Evolutionary conservation across 2,888 invertebrate genomes (phyloP).

Genomic region (Ametastegia equiseti): DNA sequence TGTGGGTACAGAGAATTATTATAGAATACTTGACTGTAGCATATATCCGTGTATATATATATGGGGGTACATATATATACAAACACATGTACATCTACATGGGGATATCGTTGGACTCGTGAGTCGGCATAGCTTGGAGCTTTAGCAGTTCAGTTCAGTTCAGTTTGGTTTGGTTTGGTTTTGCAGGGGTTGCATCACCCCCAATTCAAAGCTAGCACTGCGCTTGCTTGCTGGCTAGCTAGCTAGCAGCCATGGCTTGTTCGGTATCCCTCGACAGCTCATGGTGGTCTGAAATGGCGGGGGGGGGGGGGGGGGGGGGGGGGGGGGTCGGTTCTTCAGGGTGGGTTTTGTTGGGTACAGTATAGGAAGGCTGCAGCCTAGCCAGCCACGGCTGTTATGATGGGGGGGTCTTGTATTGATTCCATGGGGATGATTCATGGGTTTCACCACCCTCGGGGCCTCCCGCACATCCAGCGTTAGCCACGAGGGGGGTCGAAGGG

Average conservation of each 20-base stretch:
- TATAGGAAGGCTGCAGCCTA: too few relatives aligned
- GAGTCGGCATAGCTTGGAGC: neutral
- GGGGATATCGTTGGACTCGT: neutral
- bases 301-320: conserved; percentile 63
- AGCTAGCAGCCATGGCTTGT: too few relatives aligned
- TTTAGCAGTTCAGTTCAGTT: too few relatives aligned
- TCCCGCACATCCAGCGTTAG: conserved; percentile 37
- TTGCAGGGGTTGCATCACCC: conserved; percentile 37
- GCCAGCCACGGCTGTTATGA: conserved; percentile 17
- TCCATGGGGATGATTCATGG: conserved; percentile 74
- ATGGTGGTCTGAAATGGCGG: conserved; percentile 58
- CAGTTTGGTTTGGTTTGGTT: neutral
- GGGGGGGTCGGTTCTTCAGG: conserved; percentile 56
- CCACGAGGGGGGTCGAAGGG: neutral
- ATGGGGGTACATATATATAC: neutral
- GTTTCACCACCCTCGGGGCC: conserved; percentile 53
- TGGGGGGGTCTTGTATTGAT: conserved; percentile 68
- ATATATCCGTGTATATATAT: neutral
- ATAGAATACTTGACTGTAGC: neutral
- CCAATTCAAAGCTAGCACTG: conserved; percentile 43
- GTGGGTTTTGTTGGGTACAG: too few relatives aligned
- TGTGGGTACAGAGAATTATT: too few relatives aligned
- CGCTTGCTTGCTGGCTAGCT: conserved; percentile 9
- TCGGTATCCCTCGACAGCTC: conserved; percentile 56
- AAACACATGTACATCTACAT: neutral